Percentiles rank a stretch among this genome's conserved stretches.
phyloP scores from a whole-genome alignment of 2,888 invertebrate genomes.

The Oxytorus armatus region DNA sequence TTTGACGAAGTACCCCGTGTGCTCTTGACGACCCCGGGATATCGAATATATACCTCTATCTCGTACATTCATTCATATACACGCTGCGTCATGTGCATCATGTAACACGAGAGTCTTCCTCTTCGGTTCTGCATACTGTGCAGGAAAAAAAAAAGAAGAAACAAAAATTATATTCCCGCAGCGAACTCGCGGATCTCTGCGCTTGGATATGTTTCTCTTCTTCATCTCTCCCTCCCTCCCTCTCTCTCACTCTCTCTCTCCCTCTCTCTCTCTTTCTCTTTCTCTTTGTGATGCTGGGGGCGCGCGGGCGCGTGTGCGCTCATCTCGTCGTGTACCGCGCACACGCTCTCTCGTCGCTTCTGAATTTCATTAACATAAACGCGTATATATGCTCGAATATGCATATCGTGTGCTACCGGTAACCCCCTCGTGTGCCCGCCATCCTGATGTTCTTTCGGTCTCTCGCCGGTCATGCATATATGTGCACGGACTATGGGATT shows the following conservation, averaged over 20 bases:
- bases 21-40: slow-evolving; percentile 1
- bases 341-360: slow-evolving; percentile 70
- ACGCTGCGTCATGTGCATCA: slow-evolving; percentile 57
- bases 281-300: slow-evolving; percentile 31
- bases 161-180: slow-evolving; percentile 63
- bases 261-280: not conserved
- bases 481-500: not conserved
- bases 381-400: slow-evolving; percentile 69
- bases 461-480: slow-evolving; percentile 38
- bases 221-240: slow-evolving; percentile 3
- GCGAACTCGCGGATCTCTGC: slow-evolving; percentile 41
- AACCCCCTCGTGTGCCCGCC: slow-evolving; percentile 57
- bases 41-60: too few relatives aligned
- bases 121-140: slow-evolving; percentile 27
- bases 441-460: slow-evolving; percentile 58
- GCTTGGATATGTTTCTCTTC: slow-evolving; percentile 5
- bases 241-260: slow-evolving; percentile 4
- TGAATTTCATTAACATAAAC: slow-evolving; percentile 78
- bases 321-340: slow-evolving; percentile 60
- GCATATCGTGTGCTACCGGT: slow-evolving; percentile 67
- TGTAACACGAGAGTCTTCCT: slow-evolving; percentile 62
- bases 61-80: not conserved
- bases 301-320: slow-evolving; percentile 51
- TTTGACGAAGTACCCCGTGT: slow-evolving; percentile 3
- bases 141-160: slow-evolving; percentile 50